Base-by-base conservation (phyloP, 2,113 vertebrate species). In the Melanerpes aurifrons region DNA sequence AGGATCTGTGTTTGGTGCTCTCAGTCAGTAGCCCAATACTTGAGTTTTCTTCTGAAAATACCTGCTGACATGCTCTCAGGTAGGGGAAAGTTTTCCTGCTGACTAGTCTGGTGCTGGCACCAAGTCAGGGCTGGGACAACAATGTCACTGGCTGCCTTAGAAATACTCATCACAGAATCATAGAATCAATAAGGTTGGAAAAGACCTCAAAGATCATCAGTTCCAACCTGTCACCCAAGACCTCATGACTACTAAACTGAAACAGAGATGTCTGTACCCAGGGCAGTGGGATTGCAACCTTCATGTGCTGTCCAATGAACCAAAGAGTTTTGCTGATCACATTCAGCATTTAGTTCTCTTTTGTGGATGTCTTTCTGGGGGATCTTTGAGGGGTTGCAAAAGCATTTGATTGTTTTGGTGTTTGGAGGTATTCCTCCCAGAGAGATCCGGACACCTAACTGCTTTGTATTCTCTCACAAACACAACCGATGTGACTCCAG, bases 241-340 rank as follows among this genome's bases (percentile, higher is more conserved):
- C 37, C 37, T 37, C 37, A 37, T 40, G 40, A 40, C 40, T 40
- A 40, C 40, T 40, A 11, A 40, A 40, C 40, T 1, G 10, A 32
- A 61, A 61, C 17, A 64, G 61, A 88, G 31, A 66, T 24, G 3
- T 63, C 18, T 2, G 6, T 57, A n/a, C 21, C 12, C 28, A 57
- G 25, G 54, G 61, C 31, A 78, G 48, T 0, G 0, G 32, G 58
- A 71, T 59, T 54, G 21, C 0, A 0, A 45, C 17, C 24, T 78
- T 86, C 54, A 22, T 6, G 7, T 20, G 13, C 22, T 69, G 24
- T 31, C 24, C 47, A 8, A 47, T 58, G 47, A 73, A 6, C 18
- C 12, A 87, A 64, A 40, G 54, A n/a, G 31, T 79, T 94, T 85
- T 74, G 47, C 28, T 56, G 73, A 28, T 43, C 29, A 18, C 16